A percentile compares a stretch with the other conserved stretches of the same genome.
phyloP scores from a whole-genome alignment of 2,113 vertebrate genomes.

The Paracanthobrama guichenoti region DNA sequence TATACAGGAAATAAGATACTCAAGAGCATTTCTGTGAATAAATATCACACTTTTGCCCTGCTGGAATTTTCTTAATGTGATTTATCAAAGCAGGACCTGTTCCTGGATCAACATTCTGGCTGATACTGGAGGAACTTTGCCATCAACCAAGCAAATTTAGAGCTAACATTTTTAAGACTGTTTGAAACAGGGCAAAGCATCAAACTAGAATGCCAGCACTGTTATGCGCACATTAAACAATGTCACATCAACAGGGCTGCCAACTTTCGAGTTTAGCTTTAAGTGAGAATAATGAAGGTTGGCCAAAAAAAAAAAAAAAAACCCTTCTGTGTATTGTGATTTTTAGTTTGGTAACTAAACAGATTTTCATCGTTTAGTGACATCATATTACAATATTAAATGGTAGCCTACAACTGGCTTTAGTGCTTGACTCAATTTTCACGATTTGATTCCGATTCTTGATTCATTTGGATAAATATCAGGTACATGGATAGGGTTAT shows the following conservation, averaged over 20 bases:
- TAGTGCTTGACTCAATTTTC: too few species aligned
- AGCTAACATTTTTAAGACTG: neutral
- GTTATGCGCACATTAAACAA: neutral
- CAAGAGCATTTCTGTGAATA: conserved; percentile 7
- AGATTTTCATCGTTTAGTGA: too few species aligned
- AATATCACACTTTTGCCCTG: neutral
- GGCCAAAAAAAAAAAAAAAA: too few species aligned
- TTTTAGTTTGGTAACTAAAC: too few species aligned
- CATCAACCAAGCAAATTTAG: neutral
- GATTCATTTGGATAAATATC: too few species aligned
- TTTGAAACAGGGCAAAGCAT: neutral
- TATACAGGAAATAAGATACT: conserved; percentile 23
- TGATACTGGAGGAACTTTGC: neutral
- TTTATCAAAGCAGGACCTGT: neutral
- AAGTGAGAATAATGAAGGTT: too few species aligned
- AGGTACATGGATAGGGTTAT: neutral
- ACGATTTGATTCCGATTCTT: too few species aligned
- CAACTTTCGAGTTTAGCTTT: too few species aligned
- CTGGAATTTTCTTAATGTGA: neutral
- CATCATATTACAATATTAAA: too few species aligned
- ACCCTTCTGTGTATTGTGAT: too few species aligned
- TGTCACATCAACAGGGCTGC: neutral
- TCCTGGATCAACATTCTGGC: neutral
- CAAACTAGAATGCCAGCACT: neutral
- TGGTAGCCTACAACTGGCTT: too few species aligned